Evolutionary conservation across 2,113 vertebrate genomes (phyloP).

Genomic region (Paralichthys olivaceus): DNA sequence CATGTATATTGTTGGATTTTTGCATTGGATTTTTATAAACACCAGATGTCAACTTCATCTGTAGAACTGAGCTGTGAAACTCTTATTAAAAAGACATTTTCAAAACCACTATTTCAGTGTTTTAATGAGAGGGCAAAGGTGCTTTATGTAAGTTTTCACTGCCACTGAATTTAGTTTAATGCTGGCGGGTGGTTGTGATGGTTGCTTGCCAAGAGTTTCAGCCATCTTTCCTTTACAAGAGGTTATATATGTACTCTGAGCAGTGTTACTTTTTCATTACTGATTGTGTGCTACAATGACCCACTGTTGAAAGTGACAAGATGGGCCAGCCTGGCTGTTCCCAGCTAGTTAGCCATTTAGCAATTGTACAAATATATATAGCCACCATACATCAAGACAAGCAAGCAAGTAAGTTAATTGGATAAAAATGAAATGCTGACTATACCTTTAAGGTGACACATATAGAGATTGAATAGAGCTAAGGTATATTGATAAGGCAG

Average conservation of each 20-base stretch:
- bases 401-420: neutral
- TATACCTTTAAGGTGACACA: conserved; percentile 10
- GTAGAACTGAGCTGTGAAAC: neutral
- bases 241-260: neutral
- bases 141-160: neutral
- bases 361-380: no score
- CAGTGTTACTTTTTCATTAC: neutral
- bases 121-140: conserved; percentile 23
- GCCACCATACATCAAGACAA: no score
- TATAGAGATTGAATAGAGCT: conserved; percentile 1
- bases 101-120: conserved; percentile 1
- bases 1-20: neutral
- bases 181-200: neutral
- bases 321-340: neutral
- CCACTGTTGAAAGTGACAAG: neutral
- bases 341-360: no score
- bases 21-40: neutral
- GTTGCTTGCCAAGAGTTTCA: neutral
- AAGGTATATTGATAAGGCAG: no score
- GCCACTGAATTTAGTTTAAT: neutral
- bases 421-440: neutral
- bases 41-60: conserved; percentile 16
- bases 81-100: conserved; percentile 4
- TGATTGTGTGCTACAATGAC: no score
- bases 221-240: neutral